Evolutionary conservation across 2,888 invertebrate genomes (phyloP), one percentile per base, ranked within the genome.

Genomic region (Cheilosia scutellata): DNA sequence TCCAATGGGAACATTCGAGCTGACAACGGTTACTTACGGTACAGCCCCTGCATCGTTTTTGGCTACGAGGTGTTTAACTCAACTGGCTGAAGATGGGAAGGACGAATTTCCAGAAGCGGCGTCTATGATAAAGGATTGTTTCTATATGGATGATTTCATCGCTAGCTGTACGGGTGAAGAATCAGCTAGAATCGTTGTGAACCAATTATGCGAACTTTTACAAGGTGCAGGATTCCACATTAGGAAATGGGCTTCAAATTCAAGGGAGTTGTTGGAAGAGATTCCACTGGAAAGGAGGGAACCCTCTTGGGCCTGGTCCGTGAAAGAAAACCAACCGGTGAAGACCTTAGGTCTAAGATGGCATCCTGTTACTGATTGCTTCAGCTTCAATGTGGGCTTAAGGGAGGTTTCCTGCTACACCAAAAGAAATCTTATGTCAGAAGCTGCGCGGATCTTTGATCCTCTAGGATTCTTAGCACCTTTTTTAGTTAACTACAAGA

Each of bases 1-100:
- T 4, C 31, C 65, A 2, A 77, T 87, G 4, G 37, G 27, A 5
- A 78, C 76, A 0, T 87, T 75, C n/a, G 44, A 68, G 20, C 7
- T 88, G 9, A 87, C 83, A 65, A 88, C 88, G 0, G 82, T 77
- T 7, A 84, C 78, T 0, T 82, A 87, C 25, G 87, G 86, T 1
- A 83, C 71, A 27, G 77, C 20, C 20, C 20, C 20, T 20, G 20
- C 20, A 20, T 20, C 20, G 20, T 20, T 20, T 20, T 20, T 20
- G 70, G 7, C 49, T 79, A 9, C 33, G 33, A 33, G 33, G 33
- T 33, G 33, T 33, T 33, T 33, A 82, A 82, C n/a, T 72, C 20
- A 53, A 42, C 33, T 47, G 11, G 42, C 29, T 2, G 40, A 42
- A 1, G 66, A 53, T 55, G 53, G 20, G 3, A 37, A 29, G 20